Conservation (phyloP, 2,888 invertebrate species). For the Diarsia rubi region DNA sequence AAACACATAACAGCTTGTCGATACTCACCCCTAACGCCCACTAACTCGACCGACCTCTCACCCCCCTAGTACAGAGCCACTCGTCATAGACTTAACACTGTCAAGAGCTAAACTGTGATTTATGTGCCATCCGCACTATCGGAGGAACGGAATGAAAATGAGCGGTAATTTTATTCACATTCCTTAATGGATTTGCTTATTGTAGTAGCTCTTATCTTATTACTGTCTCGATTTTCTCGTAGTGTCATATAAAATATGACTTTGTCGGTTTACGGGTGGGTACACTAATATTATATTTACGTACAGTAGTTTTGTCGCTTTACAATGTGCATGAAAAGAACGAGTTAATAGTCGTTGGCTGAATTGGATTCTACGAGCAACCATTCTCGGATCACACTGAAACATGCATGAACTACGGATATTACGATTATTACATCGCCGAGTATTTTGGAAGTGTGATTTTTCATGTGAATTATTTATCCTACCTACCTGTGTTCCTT, state of each 20-base stretch:
- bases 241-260: conserved; percentile 86
- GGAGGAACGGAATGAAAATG: conserved; percentile 84
- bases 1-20: conserved; percentile 79
- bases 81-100: conserved; percentile 73
- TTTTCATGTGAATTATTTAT: conserved; percentile 89
- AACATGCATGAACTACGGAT: conserved; percentile 84
- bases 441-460: conserved; percentile 87
- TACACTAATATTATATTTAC: conserved; percentile 90
- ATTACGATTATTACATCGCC: conserved; percentile 78
- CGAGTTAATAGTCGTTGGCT: conserved; percentile 82
- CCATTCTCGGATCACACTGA: conserved; percentile 79
- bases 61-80: conserved; percentile 61
- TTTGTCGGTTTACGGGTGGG: conserved; percentile 89
- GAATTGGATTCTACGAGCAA: conserved; percentile 78
- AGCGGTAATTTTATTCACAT: conserved; percentile 89
- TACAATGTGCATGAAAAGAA: conserved; percentile 88
- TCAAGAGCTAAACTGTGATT: conserved; percentile 81
- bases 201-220: conserved; percentile 90
- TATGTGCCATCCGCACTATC: conserved; percentile 86
- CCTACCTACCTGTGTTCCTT: conserved; percentile 88
- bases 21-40: conserved; percentile 79
- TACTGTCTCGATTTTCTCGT: conserved; percentile 90
- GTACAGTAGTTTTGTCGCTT: conserved; percentile 90
- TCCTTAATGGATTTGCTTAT: conserved; percentile 90
- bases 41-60: conserved; percentile 73